Evolutionary conservation across 2,888 invertebrate species (phyloP), one percentile per base, ranked within the genome.

Genomic region (Drosophila kanekoi): DNA sequence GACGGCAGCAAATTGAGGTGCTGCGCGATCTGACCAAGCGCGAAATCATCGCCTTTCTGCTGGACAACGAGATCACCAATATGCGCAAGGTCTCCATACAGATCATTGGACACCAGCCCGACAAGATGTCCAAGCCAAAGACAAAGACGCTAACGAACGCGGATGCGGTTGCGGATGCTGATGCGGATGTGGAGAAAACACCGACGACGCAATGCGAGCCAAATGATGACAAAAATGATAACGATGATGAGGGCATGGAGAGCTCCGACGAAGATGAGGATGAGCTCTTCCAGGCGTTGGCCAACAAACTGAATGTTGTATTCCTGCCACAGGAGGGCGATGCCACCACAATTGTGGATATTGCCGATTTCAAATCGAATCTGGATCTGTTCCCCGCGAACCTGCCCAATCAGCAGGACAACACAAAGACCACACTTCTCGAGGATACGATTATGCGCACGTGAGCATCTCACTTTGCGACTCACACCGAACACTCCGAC

Each of bases 1-100:
- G 94, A 3, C 94, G 95, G 59, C 93, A 93, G 56, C 97, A 98
- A 93, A 94, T 95, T 2, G 92, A 92, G 0, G 81, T 90, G 13
- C 58, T 93, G 37, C 87, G 83, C 23, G 78, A 64, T 2, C 62
- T 93, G 8, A 78, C 70, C 3, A 91, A 92, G 51, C 64, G 81
- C 9, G 90, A 92, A 47, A 81, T 93, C 3, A 71, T 92, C 23
- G 80, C 89, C 13, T 92, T 92, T 58, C 85, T 91, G 14, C 37
- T 87, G 14, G 83, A 88, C n/a, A 90, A 89, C 16, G 90, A 91
- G 41, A 77, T 87, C 16, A 81, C 80, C n/a, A 91, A 91, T 67
- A 63, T 91, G 49, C 80, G 91, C 13, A 92, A 93, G 72, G 71
- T 93, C 0, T 92, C 92, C 1, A 74, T 92, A 4, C 92, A 93